These are phyloP conservation scores for Oceanites oceanicus DNA, from an alignment of 2,113 vertebrate species.

Conservation along the genomic window DNA sequence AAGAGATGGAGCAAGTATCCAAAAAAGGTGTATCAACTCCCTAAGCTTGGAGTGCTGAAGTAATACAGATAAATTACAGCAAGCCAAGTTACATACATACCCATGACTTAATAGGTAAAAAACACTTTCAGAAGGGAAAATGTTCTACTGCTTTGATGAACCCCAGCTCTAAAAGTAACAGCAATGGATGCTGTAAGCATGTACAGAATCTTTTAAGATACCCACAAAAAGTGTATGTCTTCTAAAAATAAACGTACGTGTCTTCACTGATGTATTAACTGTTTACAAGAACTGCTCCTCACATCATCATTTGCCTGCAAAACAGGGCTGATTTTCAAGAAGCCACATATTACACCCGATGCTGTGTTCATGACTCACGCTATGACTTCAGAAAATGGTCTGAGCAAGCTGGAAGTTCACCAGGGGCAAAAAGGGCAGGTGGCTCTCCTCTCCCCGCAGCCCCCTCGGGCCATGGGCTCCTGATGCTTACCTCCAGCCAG, in stretches of 20 bases:
- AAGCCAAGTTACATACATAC: not conserved
- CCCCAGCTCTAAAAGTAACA: not conserved
- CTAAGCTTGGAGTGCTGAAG: not conserved
- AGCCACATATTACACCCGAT: not conserved
- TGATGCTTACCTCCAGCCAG: not conserved
- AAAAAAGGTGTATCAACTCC: not conserved
- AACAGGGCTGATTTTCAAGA: not conserved
- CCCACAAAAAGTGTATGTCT: not conserved
- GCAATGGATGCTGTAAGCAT: not conserved
- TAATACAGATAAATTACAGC: not conserved
- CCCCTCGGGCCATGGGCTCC: not conserved
- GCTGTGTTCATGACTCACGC: not conserved
- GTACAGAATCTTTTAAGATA: not conserved
- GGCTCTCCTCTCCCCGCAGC: not conserved
- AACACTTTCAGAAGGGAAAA: not conserved
- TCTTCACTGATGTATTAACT: not conserved
- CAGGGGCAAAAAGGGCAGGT: not conserved
- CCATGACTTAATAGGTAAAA: not conserved
- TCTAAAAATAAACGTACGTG: not conserved
- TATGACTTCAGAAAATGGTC: not conserved
- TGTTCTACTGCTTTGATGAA: not conserved
- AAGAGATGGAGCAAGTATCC: not conserved
- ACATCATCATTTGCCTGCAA: not conserved
- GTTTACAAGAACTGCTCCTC: not conserved
- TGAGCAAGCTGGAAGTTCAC: not conserved